phyloP scores from a whole-genome alignment of 2,888 invertebrate genomes.

The Trissolcus brochymenae region DNA sequence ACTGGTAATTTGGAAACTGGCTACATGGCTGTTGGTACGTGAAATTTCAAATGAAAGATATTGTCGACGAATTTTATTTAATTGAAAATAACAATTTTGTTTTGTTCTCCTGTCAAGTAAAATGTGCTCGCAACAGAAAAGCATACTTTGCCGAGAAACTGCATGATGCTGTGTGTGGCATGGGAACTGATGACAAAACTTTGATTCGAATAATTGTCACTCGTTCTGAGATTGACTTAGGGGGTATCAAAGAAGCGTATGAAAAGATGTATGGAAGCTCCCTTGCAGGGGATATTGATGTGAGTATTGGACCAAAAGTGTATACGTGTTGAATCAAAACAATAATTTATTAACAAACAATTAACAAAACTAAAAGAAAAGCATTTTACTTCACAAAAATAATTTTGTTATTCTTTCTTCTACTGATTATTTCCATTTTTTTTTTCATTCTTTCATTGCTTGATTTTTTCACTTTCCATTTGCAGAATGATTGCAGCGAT shows the following conservation, averaged over 20 bases:
- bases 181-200: constrained; percentile 91
- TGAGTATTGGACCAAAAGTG: too few relatives aligned
- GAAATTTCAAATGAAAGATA: background rate
- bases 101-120: constrained; percentile 77
- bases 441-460: too few relatives aligned
- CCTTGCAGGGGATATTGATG: constrained; percentile 84
- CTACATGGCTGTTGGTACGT: constrained; percentile 84
- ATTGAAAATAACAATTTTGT: background rate
- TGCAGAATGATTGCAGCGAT: too few relatives aligned
- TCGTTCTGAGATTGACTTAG: constrained; percentile 90
- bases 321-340: too few relatives aligned
- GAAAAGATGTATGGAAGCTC: constrained; percentile 86
- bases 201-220: constrained; percentile 91
- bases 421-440: too few relatives aligned
- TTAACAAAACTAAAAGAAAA: too few relatives aligned
- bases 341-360: too few relatives aligned
- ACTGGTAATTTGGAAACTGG: constrained; percentile 87
- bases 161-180: constrained; percentile 91
- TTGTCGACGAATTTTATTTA: too few relatives aligned
- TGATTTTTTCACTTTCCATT: too few relatives aligned
- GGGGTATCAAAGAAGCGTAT: constrained; percentile 89
- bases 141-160: constrained; percentile 91
- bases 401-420: too few relatives aligned
- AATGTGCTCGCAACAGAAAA: constrained; percentile 87
- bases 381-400: too few relatives aligned